phyloP scores from a whole-genome alignment of 2,888 invertebrate genomes.

The Acronicta aceris region DNA sequence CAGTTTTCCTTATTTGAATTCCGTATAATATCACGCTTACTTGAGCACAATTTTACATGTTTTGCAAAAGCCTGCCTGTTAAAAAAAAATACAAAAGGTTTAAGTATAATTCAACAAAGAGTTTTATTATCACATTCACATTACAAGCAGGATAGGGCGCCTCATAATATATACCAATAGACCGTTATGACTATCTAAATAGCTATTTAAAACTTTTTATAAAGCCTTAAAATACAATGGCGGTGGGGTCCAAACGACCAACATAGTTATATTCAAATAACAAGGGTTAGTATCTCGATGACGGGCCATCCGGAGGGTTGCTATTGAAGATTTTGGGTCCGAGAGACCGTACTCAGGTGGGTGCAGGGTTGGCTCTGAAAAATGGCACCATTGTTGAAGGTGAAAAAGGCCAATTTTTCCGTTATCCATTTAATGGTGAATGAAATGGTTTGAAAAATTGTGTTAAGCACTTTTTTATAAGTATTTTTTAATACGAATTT shows the following conservation, averaged over 20 bases:
- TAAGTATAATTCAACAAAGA: background rate
- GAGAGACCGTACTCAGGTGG: slow-evolving; percentile 37
- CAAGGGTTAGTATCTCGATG: slow-evolving; percentile 54
- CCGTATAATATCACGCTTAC: too few species aligned
- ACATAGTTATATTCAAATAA: slow-evolving; percentile 47
- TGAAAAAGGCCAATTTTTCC: slow-evolving; percentile 39
- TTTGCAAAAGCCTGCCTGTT: too few species aligned
- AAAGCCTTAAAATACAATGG: slow-evolving; percentile 36
- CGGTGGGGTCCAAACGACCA: slow-evolving; percentile 35
- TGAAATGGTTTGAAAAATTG: slow-evolving; percentile 21
- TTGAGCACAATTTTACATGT: too few species aligned
- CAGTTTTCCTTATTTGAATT: too few species aligned
- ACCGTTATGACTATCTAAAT: slow-evolving; percentile 47
- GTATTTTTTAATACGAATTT: background rate
- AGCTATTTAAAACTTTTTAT: slow-evolving; percentile 50
- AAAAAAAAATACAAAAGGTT: background rate
- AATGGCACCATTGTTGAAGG: slow-evolving; percentile 43
- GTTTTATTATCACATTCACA: slow-evolving; percentile 1
- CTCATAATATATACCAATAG: slow-evolving; percentile 21
- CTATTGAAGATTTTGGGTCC: slow-evolving; percentile 54
- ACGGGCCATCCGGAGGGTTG: slow-evolving; percentile 53
- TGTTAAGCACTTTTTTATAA: background rate
- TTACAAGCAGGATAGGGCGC: slow-evolving; percentile 12
- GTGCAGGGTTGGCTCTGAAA: slow-evolving; percentile 41
- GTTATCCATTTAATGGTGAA: slow-evolving; percentile 39